phyloP scores from a whole-genome alignment of 2,113 vertebrate species.

The Fregetta grallaria region DNA sequence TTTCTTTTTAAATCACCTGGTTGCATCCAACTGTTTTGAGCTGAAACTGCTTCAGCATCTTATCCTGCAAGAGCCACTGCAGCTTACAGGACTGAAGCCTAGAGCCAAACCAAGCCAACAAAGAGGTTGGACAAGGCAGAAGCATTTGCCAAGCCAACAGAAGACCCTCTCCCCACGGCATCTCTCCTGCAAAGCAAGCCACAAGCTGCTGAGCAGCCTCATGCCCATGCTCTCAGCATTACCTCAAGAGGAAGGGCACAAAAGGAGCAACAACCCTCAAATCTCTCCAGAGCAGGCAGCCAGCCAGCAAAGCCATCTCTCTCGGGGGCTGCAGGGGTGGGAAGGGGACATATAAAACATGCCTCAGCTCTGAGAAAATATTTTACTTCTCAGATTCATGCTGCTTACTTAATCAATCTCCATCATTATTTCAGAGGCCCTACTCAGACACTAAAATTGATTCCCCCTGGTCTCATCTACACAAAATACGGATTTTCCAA shows the following conservation, averaged over 20 bases:
- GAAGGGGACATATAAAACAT: neutral
- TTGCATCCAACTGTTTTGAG: neutral
- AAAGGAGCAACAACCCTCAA: neutral
- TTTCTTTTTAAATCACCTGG: neutral
- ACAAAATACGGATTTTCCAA: neutral
- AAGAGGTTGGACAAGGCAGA: neutral
- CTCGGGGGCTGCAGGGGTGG: neutral
- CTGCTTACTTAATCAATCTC: neutral
- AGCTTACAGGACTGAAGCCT: neutral
- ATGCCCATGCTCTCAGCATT: accelerated
- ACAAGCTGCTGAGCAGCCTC: neutral
- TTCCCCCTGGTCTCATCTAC: neutral
- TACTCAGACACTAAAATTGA: neutral
- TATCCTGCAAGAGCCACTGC: neutral
- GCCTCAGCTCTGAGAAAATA: neutral
- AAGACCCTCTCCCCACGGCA: neutral
- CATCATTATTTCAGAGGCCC: neutral
- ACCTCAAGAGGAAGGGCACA: neutral
- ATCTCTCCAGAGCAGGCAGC: accelerated
- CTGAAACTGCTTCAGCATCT: neutral
- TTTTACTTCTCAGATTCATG: neutral
- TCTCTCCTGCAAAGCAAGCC: neutral
- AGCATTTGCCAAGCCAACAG: neutral
- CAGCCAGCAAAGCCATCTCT: neutral
- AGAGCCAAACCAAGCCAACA: neutral